Percentiles rank a stretch among this genome's conserved stretches.
Conservation (phyloP, 2,113 vertebrate species). For the Electrona antarctica region DNA sequence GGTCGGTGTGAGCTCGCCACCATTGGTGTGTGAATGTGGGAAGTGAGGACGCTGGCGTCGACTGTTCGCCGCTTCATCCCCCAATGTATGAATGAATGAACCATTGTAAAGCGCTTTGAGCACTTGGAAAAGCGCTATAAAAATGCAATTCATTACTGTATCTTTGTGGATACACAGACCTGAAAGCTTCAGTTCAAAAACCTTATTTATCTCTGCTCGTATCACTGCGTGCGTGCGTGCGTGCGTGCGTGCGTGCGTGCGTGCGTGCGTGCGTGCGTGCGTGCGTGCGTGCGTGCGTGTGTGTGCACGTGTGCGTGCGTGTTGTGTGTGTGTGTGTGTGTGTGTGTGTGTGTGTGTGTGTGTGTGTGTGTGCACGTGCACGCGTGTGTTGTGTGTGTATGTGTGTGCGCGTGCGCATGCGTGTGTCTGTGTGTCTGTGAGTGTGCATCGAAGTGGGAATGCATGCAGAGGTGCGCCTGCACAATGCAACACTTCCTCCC, state of each 20-base stretch:
- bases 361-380: neutral
- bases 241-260: neutral
- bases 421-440: constrained; percentile 18
- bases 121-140: too few relatives aligned
- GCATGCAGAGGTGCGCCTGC: constrained; percentile 48
- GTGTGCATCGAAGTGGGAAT: constrained; percentile 37
- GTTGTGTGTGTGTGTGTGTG: constrained; percentile 20
- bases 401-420: constrained; percentile 12
- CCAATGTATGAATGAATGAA: too few relatives aligned
- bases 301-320: constrained; percentile 14
- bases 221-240: constrained; percentile 3
- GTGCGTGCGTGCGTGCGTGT: constrained; percentile 16
- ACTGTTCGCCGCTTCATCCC: too few relatives aligned
- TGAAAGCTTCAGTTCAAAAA: neutral
- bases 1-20: too few relatives aligned
- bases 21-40: too few relatives aligned
- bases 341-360: constrained; percentile 10
- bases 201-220: constrained; percentile 8
- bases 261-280: neutral
- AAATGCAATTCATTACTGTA: too few relatives aligned
- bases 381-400: constrained; percentile 8
- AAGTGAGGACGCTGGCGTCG: too few relatives aligned
- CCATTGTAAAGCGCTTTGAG: too few relatives aligned
- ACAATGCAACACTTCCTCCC: constrained; percentile 69
- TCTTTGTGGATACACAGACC: constrained; percentile 10